These are phyloP conservation scores for Gasterosteus nipponicus DNA, from an alignment of 2,113 vertebrate genomes.

Conservation along the genomic window DNA sequence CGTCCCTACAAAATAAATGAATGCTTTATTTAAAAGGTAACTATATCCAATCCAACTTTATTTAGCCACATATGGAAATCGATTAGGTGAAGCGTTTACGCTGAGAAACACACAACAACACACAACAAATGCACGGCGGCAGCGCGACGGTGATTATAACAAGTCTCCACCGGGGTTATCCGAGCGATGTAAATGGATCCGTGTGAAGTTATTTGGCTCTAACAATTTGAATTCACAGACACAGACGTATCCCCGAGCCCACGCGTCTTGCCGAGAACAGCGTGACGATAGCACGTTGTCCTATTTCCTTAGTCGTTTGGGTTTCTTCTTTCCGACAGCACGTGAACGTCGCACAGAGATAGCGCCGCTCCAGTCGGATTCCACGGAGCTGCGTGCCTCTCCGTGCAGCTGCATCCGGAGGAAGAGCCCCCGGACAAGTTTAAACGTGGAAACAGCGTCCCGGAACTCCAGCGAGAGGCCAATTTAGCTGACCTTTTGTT, in stretches of 20 bases:
- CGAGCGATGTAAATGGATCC: neutral
- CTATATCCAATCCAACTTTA: neutral
- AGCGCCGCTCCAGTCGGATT: slow-evolving; percentile 7
- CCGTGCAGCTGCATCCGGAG: neutral
- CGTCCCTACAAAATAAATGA: neutral
- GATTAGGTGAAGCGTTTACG: neutral
- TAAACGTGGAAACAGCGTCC: slow-evolving; percentile 6
- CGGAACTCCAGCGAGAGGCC: neutral
- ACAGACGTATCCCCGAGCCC: neutral
- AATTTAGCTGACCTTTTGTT: neutral
- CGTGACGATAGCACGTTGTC: neutral
- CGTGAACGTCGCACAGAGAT: slow-evolving; percentile 50
- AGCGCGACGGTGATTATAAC: neutral
- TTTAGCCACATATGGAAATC: neutral
- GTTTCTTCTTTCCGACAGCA: slow-evolving; percentile 9
- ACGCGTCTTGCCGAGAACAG: neutral
- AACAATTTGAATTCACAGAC: neutral
- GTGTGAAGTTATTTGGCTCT: neutral
- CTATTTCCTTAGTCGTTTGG: neutral
- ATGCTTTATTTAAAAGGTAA: neutral
- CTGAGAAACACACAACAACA: neutral
- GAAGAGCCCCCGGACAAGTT: slow-evolving; percentile 21
- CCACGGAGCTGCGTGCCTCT: slow-evolving; percentile 25
- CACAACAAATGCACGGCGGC: neutral
- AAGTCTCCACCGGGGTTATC: neutral